Conservation (phyloP, 1,140 invertebrate genomes). For the Euborellia annulipes region DNA sequence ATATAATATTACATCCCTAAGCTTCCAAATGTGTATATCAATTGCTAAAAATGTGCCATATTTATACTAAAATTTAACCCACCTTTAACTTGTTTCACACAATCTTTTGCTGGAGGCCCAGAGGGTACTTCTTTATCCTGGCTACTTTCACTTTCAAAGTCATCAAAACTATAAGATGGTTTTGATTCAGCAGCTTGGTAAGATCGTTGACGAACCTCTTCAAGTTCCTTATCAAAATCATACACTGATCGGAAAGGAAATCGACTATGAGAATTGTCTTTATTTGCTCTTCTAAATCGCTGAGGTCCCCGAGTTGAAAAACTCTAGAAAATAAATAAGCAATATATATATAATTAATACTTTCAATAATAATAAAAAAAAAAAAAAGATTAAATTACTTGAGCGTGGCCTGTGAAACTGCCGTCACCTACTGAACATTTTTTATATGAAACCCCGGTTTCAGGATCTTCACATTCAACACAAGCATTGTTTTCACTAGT, state of each 20-base stretch:
- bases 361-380: no score
- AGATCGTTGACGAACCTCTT: background rate
- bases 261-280: background rate
- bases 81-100: no score
- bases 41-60: no score
- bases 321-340: background rate
- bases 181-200: no score
- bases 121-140: no score
- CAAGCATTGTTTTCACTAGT: slow-evolving; percentile 35
- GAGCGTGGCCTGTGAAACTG: slow-evolving; percentile 6
- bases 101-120: no score
- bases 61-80: no score
- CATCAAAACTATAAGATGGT: no score
- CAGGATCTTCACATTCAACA: slow-evolving; percentile 44
- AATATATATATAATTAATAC: no score
- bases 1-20: no score
- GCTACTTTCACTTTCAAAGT: no score
- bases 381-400: background rate
- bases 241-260: background rate
- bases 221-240: background rate
- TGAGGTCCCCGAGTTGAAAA: background rate
- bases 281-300: background rate
- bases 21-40: no score
- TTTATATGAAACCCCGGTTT: slow-evolving; percentile 51
- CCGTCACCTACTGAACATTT: slow-evolving; percentile 45